phyloP scores from a whole-genome alignment of 2,888 invertebrate species.

The Cosmorhoe ocellata region DNA sequence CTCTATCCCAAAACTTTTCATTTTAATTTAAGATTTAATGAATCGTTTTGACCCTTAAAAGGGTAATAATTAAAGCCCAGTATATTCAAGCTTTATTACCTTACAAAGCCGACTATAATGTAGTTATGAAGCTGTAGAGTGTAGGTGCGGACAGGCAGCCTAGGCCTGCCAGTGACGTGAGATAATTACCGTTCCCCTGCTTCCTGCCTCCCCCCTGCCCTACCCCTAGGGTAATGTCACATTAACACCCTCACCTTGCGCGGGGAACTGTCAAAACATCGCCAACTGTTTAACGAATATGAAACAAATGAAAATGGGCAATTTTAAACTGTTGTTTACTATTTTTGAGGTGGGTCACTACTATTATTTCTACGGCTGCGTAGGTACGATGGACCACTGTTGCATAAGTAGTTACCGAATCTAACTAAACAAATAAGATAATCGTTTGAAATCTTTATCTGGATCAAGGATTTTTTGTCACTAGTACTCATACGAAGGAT shows the following conservation, averaged over 20 bases:
- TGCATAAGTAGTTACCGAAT: no score
- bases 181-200: constrained; percentile 73
- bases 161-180: constrained; percentile 78
- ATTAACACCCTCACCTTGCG: constrained; percentile 73
- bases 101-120: constrained; percentile 31
- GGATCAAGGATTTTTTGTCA: no score
- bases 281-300: constrained; percentile 63
- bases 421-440: no score
- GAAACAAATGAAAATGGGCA: constrained; percentile 36
- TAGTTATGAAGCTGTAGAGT: constrained; percentile 48
- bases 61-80: no score
- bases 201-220: constrained; percentile 33
- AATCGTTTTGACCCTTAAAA: no score
- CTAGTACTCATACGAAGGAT: no score
- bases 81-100: constrained; percentile 4
- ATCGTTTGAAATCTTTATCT: no score
- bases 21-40: no score
- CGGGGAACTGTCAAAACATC: constrained; percentile 75
- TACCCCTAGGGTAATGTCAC: constrained; percentile 67
- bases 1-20: no score
- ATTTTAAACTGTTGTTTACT: constrained; percentile 19
- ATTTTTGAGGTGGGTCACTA: background rate
- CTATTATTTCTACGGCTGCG: no score
- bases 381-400: no score
- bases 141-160: constrained; percentile 63